phyloP scores from a whole-genome alignment of 2,113 vertebrate genomes.

The Leptocoma aspasia region DNA sequence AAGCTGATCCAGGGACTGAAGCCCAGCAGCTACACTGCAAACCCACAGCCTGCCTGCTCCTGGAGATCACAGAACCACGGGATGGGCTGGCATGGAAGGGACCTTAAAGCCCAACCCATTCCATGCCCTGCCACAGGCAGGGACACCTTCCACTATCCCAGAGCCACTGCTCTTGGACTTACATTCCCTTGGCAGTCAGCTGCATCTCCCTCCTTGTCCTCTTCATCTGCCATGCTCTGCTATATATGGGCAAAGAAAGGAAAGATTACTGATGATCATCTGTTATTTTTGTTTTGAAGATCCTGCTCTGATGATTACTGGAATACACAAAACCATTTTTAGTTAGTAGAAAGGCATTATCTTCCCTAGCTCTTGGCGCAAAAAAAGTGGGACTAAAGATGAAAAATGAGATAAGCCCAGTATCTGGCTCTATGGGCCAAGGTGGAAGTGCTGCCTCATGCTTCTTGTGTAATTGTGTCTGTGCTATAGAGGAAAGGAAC shows the following conservation, averaged over 20 bases:
- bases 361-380: neutral
- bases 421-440: neutral
- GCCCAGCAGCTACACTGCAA: neutral
- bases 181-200: slow-evolving; percentile 72
- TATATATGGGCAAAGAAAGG: slow-evolving; percentile 56
- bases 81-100: neutral
- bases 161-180: slow-evolving; percentile 52
- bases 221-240: slow-evolving; percentile 71
- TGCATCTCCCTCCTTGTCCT: slow-evolving; percentile 75
- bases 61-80: no score
- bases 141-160: neutral
- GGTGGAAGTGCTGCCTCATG: neutral
- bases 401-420: neutral
- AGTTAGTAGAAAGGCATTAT: neutral
- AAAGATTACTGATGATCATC: neutral
- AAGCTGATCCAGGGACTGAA: neutral
- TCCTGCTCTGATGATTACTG: neutral
- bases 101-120: rapidly evolving
- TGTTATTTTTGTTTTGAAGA: neutral
- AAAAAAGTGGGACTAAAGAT: neutral
- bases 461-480: no score
- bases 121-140: neutral
- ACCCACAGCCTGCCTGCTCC: neutral
- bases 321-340: neutral
- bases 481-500: neutral